These are phyloP conservation scores for Cnemophilus loriae DNA, from an alignment of 2,113 vertebrate species.

Conservation along the genomic window DNA sequence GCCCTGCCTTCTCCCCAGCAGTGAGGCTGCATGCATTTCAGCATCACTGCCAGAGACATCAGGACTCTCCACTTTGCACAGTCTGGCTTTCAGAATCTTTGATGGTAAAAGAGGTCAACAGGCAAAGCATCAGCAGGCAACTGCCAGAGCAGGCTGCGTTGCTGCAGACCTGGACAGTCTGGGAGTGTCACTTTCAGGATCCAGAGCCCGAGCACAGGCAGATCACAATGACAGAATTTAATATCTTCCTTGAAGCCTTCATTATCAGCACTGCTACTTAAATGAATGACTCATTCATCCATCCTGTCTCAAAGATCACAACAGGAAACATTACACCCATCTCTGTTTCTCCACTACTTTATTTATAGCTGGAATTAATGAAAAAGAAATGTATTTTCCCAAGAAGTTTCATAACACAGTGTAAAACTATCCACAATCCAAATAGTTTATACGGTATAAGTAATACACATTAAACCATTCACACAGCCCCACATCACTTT, in stretches of 20 bases:
- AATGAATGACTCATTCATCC: slow-evolving; percentile 55
- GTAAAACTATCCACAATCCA: not conserved
- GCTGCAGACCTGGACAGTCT: not conserved
- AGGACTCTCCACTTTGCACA: not conserved
- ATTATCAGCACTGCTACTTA: not conserved
- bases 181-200: not conserved
- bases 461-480: not conserved
- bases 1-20: not conserved
- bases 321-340: slow-evolving; percentile 49
- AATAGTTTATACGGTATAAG: not conserved
- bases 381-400: not conserved
- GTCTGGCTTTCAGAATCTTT: not conserved
- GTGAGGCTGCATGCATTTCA: not conserved
- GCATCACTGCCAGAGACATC: not conserved
- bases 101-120: not conserved
- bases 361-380: slow-evolving; percentile 33
- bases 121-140: not conserved
- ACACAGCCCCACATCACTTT: accelerated
- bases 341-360: slow-evolving; percentile 15
- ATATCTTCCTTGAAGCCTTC: slow-evolving; percentile 32
- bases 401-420: not conserved
- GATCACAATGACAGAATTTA: slow-evolving; percentile 12
- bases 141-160: not conserved
- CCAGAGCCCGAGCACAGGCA: not conserved
- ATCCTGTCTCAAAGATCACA: slow-evolving; percentile 36